Evolutionary conservation across 2,113 vertebrate genomes (phyloP), one percentile per base, ranked within the genome.

Genomic region (Psophia crepitans): DNA sequence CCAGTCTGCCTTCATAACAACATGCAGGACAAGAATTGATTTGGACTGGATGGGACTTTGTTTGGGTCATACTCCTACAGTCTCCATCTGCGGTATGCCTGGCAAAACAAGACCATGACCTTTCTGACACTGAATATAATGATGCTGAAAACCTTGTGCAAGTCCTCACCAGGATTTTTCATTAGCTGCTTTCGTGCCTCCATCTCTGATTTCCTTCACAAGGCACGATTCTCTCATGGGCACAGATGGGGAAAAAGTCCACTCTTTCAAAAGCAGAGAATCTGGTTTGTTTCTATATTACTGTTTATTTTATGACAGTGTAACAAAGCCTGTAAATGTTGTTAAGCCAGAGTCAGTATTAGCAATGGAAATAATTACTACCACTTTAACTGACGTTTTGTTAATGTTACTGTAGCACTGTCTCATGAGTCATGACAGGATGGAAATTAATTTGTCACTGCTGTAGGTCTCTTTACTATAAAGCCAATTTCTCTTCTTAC

Each of bases 301-400:
- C 68, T 95, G 76, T 97, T 95, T 97, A 91, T 84, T 95, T 96
- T 96, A 92, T 69, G 80, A 53, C 95, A 92, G n/a, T 32, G 44
- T 76, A 84, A 93, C 68, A 93, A 94, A 95, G 61, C 35, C 89
- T 53, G 69, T 93, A 95, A 96, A 92, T 54, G 57, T 73, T 94
- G 88, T 94, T 87, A 78, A 84, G 69, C 35, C 48, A 87, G 80
- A 84, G 77, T 76, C 65, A 82, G 83, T 81, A 94, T 93, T 96
- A 96, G 90, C 80, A 93, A 95, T 96, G 95, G 94, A 97, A 97
- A 96, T 96, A 92, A 95, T 95, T 95, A 91, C 94, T 95, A 87
- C 56, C 0, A 0, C 89, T 92, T 89, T 57, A 97, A 93, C 65
- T 89, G 80, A 89, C 23, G 0, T 91, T 95, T 89, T 96, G 94